Evolutionary conservation across 1,140 invertebrate genomes (phyloP).

Genomic region (Pectinophora gossypiella): DNA sequence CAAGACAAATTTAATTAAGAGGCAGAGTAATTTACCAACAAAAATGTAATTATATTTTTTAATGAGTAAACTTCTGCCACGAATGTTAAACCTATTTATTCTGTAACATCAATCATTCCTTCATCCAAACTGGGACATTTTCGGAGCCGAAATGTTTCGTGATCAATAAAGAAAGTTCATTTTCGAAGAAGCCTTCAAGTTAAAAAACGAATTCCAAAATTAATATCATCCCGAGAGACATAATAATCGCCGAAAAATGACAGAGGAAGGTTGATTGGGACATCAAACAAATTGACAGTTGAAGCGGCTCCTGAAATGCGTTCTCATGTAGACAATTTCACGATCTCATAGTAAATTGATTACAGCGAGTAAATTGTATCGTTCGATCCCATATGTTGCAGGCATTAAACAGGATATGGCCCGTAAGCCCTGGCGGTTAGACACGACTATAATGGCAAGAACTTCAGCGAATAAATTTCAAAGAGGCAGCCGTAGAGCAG

Average conservation of each 20-base stretch:
- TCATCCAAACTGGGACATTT: not conserved
- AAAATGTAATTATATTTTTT: no score
- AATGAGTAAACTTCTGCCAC: no score
- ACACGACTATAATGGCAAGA: conserved; percentile 41
- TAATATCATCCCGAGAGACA: not conserved
- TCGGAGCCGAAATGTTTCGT: not conserved
- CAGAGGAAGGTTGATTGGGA: not conserved
- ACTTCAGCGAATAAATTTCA: conserved; percentile 57
- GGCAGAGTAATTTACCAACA: no score
- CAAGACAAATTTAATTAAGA: no score
- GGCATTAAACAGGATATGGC: conserved; percentile 39
- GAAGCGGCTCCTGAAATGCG: not conserved
- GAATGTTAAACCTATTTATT: no score
- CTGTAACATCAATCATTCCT: not conserved
- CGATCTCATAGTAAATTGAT: conserved; percentile 8
- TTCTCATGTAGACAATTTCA: not conserved
- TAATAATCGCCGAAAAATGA: not conserved
- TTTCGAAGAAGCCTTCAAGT: not conserved
- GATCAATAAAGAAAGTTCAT: not conserved
- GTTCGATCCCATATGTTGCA: conserved; percentile 30
- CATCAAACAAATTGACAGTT: not conserved
- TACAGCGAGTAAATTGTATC: conserved; percentile 28
- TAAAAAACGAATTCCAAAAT: not conserved
- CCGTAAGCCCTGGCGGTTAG: conserved; percentile 34
- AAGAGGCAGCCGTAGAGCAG: conserved; percentile 33